These are phyloP conservation scores for Coregonus clupeaformis DNA, from an alignment of 2,113 vertebrate genomes.

Conservation along the genomic window DNA sequence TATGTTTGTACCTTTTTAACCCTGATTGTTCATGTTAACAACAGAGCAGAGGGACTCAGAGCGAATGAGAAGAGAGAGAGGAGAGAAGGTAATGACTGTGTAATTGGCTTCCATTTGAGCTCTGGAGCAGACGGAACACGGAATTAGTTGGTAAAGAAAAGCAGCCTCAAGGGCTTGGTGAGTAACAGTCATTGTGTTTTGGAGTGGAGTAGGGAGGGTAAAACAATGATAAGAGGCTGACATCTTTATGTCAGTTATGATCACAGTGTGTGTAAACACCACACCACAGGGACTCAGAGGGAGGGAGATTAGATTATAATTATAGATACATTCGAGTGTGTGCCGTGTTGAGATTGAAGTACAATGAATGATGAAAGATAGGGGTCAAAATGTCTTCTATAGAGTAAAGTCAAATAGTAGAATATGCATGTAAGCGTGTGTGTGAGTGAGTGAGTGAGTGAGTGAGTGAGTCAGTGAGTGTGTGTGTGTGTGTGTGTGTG, in stretches of 20 bases:
- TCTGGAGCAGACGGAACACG: neutral
- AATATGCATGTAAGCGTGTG: neutral
- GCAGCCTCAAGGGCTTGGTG: constrained; percentile 5
- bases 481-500: too few species aligned
- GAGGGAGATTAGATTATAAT: neutral
- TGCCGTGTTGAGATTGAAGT: neutral
- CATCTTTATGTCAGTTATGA: neutral
- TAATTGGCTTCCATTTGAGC: constrained; percentile 17
- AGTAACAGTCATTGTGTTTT: constrained; percentile 16
- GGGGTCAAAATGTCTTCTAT: neutral
- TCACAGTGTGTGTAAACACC: constrained; percentile 9
- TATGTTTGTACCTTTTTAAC: neutral
- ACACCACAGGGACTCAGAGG: neutral
- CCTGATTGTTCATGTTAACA: neutral
- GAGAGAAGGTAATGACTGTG: constrained; percentile 12
- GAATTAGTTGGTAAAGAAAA: neutral
- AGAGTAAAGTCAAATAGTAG: neutral
- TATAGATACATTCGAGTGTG: neutral
- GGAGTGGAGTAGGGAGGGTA: neutral
- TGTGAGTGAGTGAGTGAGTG: neutral
- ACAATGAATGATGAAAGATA: too few species aligned
- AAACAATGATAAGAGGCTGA: constrained; percentile 11
- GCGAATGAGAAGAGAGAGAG: neutral
- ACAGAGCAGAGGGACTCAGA: neutral
- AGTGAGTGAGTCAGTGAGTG: too few species aligned